phyloP scores from a whole-genome alignment of 2,113 vertebrate genomes.

The Manacus vitellinus region DNA sequence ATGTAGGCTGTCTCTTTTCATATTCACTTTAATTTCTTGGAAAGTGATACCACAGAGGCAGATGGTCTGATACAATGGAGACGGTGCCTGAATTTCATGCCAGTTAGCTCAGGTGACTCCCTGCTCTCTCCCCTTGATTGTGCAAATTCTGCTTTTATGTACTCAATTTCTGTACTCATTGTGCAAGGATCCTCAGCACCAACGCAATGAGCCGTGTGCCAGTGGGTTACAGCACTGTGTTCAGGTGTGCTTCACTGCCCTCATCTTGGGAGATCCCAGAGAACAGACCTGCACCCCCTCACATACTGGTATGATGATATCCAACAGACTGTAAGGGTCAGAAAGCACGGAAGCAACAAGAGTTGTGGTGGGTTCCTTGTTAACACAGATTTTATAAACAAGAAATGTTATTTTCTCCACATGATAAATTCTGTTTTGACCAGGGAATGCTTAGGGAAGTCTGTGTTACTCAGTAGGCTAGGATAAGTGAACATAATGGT shows the following conservation, averaged over 20 bases:
- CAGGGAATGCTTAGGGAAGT: not conserved
- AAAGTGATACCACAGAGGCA: not conserved
- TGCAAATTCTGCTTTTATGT: not conserved
- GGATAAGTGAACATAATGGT: not conserved
- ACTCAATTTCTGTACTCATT: not conserved
- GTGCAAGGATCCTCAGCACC: not conserved
- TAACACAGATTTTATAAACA: not conserved
- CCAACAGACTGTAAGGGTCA: not conserved
- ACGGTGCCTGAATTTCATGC: not conserved
- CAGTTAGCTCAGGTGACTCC: not conserved
- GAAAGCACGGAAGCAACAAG: not conserved
- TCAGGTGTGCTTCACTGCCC: not conserved
- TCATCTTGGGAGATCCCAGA: not conserved
- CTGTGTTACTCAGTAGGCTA: not conserved
- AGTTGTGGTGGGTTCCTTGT: not conserved
- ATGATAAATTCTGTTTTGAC: not conserved
- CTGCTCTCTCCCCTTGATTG: not conserved
- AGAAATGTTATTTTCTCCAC: not conserved
- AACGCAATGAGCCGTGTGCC: fast-evolving
- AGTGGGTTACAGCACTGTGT: not conserved
- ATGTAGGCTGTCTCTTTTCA: not conserved
- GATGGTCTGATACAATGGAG: not conserved
- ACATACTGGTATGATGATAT: not conserved
- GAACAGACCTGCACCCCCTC: not conserved
- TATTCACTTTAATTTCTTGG: not conserved